Conservation (phyloP, 2,797 vertebrate genomes). For the Mastacembelus armatus region DNA sequence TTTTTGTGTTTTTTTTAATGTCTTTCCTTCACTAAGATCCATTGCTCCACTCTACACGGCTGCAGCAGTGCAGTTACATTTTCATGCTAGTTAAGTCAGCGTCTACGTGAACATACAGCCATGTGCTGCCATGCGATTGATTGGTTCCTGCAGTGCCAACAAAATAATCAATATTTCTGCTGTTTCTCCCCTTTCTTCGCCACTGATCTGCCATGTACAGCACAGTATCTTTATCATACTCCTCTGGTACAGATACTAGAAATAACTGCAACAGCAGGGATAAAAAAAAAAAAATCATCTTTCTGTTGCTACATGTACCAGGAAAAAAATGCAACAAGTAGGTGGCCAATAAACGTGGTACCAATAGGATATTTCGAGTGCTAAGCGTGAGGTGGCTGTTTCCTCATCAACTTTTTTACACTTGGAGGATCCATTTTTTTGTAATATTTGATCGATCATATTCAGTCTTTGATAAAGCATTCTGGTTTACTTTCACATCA, state of each 20-base stretch:
- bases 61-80: constrained; percentile 23
- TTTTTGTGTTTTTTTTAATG: neutral
- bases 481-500: neutral
- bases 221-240: constrained; percentile 39
- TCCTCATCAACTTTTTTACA: constrained; percentile 17
- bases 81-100: constrained; percentile 33
- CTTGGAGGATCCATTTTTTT: constrained; percentile 1
- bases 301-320: constrained; percentile 22
- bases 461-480: neutral
- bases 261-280: constrained; percentile 11
- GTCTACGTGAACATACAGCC: constrained; percentile 42
- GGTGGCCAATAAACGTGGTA: constrained; percentile 37
- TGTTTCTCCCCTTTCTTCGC: constrained; percentile 60
- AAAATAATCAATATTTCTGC: constrained; percentile 73
- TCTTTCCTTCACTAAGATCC: neutral
- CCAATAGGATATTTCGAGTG: constrained; percentile 28
- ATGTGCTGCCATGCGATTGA: constrained; percentile 67
- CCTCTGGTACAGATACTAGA: constrained; percentile 27
- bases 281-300: constrained; percentile 21
- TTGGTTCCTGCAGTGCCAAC: constrained; percentile 68
- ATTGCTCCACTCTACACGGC: constrained; percentile 1
- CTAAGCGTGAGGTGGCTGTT: constrained; percentile 1
- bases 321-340: constrained; percentile 45
- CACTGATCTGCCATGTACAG: too few relatives aligned
- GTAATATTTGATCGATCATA: neutral